Conservation (phyloP, 2,113 vertebrate species). For the Psettodes erumei region DNA sequence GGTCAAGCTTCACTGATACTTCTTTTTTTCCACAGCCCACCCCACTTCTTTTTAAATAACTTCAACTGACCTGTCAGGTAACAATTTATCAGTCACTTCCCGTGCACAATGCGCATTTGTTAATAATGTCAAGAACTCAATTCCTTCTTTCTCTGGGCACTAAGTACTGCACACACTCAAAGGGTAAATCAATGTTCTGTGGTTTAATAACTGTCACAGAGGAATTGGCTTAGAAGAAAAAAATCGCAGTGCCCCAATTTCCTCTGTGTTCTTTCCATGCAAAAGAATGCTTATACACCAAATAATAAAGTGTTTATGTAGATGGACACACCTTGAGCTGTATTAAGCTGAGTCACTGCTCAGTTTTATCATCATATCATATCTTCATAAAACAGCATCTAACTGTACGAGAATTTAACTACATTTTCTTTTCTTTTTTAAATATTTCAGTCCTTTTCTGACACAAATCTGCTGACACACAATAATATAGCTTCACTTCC, state of each 20-base stretch:
- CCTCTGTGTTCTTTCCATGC: neutral
- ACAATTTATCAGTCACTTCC: constrained; percentile 27
- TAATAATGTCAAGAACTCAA: constrained; percentile 53
- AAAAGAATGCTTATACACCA: constrained; percentile 5
- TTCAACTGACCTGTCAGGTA: constrained; percentile 31
- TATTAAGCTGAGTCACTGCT: neutral
- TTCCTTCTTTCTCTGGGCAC: constrained; percentile 26
- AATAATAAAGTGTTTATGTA: constrained; percentile 16
- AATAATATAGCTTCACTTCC: neutral
- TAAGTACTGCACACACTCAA: constrained; percentile 36
- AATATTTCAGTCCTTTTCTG: neutral
- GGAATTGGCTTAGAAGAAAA: constrained; percentile 21
- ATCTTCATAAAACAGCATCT: neutral
- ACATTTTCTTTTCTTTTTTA: neutral
- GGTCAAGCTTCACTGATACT: constrained; percentile 24
- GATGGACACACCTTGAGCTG: neutral
- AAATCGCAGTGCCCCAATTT: constrained; percentile 11
- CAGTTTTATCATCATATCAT: neutral
- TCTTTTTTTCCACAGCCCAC: constrained; percentile 24
- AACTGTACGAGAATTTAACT: neutral
- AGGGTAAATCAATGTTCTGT: constrained; percentile 31
- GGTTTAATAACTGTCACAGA: constrained; percentile 40
- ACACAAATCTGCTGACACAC: neutral
- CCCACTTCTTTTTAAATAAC: constrained; percentile 13
- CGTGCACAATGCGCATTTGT: constrained; percentile 40